These are phyloP conservation scores for Oncorhynchus kisutch DNA, from an alignment of 2,113 vertebrate species.

Conservation along the genomic window DNA sequence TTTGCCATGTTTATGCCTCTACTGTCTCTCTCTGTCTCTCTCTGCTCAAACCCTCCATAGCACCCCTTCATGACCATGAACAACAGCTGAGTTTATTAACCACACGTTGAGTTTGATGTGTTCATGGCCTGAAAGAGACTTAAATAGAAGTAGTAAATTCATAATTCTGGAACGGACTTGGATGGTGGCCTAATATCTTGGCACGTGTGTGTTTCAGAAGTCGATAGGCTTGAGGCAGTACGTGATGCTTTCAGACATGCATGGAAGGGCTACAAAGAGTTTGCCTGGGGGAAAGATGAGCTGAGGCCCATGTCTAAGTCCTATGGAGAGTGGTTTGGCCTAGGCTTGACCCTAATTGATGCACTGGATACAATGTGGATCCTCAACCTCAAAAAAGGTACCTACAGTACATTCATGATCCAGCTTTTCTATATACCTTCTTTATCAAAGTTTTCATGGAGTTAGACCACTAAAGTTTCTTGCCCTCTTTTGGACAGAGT, in stretches of 20 bases:
- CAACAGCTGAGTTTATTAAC: neutral
- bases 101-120: neutral
- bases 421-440: neutral
- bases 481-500: constrained; percentile 72
- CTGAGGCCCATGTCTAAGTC: constrained; percentile 88
- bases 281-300: constrained; percentile 93
- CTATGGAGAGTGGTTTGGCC: constrained; percentile 91
- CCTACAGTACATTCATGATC: neutral
- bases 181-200: neutral
- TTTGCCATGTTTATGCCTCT: neutral
- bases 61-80: neutral
- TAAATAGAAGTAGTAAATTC: neutral
- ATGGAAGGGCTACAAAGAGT: constrained; percentile 88
- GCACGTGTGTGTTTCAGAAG: constrained; percentile 28
- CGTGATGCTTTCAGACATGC: constrained; percentile 86
- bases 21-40: too few species aligned
- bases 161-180: too few species aligned
- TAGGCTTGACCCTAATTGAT: constrained; percentile 90
- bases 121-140: neutral
- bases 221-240: constrained; percentile 74
- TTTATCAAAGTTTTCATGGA: neutral
- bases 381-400: constrained; percentile 86
- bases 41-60: too few species aligned
- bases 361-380: constrained; percentile 97
- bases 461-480: neutral